phyloP scores from a whole-genome alignment of 2,888 invertebrate species.

The Sinohyriopsis cumingii region DNA sequence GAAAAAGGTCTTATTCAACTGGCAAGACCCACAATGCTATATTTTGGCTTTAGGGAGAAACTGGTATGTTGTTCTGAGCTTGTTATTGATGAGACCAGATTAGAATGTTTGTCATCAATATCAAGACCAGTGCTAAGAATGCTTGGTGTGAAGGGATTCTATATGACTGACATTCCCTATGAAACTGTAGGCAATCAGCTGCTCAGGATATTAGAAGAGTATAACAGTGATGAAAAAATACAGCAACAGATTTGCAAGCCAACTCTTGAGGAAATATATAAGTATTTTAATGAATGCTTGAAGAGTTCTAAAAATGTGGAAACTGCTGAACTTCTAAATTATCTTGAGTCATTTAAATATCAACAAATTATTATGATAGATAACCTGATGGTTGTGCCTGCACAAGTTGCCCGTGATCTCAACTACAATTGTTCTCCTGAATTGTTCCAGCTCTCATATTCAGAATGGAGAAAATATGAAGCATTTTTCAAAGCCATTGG shows the following conservation, averaged over 20 bases:
- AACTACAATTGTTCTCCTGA: too few relatives aligned
- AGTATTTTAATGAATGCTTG: slow-evolving; percentile 1
- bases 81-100: neutral
- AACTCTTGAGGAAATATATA: slow-evolving; percentile 6
- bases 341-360: slow-evolving; percentile 5
- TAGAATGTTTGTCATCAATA: too few relatives aligned
- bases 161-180: neutral
- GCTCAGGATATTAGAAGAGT: too few relatives aligned
- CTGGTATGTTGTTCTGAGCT: slow-evolving; percentile 6
- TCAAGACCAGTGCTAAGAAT: too few relatives aligned
- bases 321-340: neutral
- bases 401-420: too few relatives aligned
- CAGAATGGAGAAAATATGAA: too few relatives aligned
- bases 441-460: too few relatives aligned
- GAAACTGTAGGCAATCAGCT: slow-evolving; percentile 4
- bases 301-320: too few relatives aligned
- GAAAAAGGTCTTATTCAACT: neutral
- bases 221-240: too few relatives aligned
- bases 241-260: too few relatives aligned
- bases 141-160: too few relatives aligned
- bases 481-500: neutral
- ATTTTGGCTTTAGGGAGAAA: neutral
- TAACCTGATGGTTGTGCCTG: too few relatives aligned
- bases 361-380: slow-evolving; percentile 1
- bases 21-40: slow-evolving; percentile 6